These are phyloP conservation scores for Psephotus haematonotus DNA, from an alignment of 2,113 vertebrate genomes.

Conservation along the genomic window DNA sequence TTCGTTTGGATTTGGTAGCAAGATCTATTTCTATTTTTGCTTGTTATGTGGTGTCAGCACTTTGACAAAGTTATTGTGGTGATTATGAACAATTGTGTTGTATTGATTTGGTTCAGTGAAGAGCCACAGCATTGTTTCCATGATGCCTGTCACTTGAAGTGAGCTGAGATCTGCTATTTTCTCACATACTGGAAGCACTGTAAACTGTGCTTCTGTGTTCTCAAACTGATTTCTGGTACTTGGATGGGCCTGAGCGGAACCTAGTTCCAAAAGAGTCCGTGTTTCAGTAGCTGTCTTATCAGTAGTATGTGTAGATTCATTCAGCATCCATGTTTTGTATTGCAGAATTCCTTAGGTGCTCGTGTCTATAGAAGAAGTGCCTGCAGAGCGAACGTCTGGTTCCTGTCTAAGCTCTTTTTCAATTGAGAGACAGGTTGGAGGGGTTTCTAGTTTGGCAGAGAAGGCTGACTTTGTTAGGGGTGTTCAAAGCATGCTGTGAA, in stretches of 20 bases:
- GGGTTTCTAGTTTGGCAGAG: background rate
- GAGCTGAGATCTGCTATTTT: background rate
- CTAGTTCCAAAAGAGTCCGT: background rate
- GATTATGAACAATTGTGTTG: background rate
- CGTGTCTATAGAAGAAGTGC: slow-evolving; percentile 27
- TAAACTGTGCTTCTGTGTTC: slow-evolving; percentile 3
- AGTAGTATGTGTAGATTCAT: slow-evolving; percentile 17
- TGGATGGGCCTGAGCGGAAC: background rate
- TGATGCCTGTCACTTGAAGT: background rate
- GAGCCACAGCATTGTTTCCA: background rate
- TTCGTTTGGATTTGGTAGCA: slow-evolving; percentile 5
- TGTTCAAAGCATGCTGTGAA: background rate
- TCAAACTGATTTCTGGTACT: background rate
- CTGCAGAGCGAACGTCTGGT: slow-evolving; percentile 17
- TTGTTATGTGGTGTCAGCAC: background rate
- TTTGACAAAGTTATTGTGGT: background rate
- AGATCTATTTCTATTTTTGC: background rate
- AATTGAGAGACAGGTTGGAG: slow-evolving; percentile 44
- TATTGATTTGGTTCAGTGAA: background rate
- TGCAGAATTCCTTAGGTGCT: slow-evolving; percentile 57
- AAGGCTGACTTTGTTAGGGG: background rate
- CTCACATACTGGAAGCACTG: background rate
- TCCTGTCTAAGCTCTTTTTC: slow-evolving; percentile 56
- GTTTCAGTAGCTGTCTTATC: slow-evolving; percentile 14
- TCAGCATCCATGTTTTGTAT: slow-evolving; percentile 42